Evolutionary conservation across 2,888 invertebrate species (phyloP).

Genomic region (Melinaea marsaeus): DNA sequence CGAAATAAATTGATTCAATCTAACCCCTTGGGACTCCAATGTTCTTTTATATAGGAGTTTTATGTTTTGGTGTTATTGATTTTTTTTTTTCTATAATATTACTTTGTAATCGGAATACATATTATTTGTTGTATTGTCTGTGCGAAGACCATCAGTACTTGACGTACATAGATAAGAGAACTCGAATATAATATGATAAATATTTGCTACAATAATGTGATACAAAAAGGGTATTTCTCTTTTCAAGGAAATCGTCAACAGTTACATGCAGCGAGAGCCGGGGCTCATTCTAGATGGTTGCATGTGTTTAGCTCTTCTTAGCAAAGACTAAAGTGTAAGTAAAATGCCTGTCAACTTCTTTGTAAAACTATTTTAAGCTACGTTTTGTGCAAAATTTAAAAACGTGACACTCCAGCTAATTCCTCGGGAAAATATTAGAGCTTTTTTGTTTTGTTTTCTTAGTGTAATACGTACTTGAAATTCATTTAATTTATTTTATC

Average conservation of each 20-base stretch:
- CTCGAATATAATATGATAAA: no score
- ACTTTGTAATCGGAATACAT: no score
- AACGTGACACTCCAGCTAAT: conserved; percentile 2
- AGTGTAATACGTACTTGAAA: no score
- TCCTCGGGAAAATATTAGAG: neutral
- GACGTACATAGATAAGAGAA: no score
- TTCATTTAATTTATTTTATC: no score
- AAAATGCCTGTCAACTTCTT: neutral
- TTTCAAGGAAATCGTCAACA: neutral
- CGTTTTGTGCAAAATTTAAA: neutral
- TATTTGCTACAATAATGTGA: no score
- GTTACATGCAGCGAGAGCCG: neutral
- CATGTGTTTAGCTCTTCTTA: neutral
- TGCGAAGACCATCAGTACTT: no score
- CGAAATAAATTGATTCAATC: conserved; percentile 18
- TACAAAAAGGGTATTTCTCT: neutral
- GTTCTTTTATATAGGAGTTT: no score
- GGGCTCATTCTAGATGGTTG: neutral
- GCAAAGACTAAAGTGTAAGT: neutral
- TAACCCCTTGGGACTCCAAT: no score
- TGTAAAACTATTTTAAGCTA: conserved; percentile 2
- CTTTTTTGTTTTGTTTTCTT: neutral
- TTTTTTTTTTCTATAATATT: no score
- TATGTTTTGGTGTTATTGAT: no score
- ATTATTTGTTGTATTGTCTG: no score